Evolutionary conservation across 2,113 vertebrate genomes (phyloP).

Genomic region (Solea solea): DNA sequence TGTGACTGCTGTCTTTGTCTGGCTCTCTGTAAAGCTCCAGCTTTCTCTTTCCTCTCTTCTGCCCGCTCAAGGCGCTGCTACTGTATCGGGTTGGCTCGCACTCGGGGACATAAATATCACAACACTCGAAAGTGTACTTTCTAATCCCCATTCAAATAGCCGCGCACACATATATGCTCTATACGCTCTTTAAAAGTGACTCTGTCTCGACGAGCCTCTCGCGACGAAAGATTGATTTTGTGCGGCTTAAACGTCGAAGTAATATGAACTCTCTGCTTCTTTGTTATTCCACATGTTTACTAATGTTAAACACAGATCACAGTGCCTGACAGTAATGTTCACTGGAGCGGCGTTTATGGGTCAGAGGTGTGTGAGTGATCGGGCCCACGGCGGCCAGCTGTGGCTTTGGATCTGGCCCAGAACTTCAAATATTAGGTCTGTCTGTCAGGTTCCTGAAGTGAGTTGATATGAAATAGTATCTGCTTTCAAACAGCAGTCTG

Average conservation of each 20-base stretch:
- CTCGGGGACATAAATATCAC: constrained; percentile 62
- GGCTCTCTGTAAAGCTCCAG: constrained; percentile 34
- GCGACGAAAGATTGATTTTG: constrained; percentile 33
- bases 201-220: constrained; percentile 19
- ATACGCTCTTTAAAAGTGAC: constrained; percentile 4
- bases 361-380: constrained; percentile 70
- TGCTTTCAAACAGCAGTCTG: constrained; percentile 62
- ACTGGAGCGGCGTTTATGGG: constrained; percentile 65
- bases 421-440: constrained; percentile 57
- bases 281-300: constrained; percentile 63
- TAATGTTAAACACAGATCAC: constrained; percentile 74
- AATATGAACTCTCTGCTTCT: constrained; percentile 50
- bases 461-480: constrained; percentile 60
- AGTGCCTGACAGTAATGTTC: constrained; percentile 66
- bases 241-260: constrained; percentile 43
- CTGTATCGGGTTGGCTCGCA: constrained; percentile 60
- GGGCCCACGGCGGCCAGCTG: constrained; percentile 61
- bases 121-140: constrained; percentile 46
- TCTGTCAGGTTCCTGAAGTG: constrained; percentile 57
- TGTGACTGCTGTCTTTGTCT: constrained; percentile 78
- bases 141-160: constrained; percentile 19
- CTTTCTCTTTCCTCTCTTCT: constrained; percentile 34
- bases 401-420: constrained; percentile 64
- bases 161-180: not conserved
- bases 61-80: constrained; percentile 47